These are phyloP conservation scores for Oreochromis tanganicae DNA, from an alignment of 2,113 vertebrate species.

Conservation along the genomic window DNA sequence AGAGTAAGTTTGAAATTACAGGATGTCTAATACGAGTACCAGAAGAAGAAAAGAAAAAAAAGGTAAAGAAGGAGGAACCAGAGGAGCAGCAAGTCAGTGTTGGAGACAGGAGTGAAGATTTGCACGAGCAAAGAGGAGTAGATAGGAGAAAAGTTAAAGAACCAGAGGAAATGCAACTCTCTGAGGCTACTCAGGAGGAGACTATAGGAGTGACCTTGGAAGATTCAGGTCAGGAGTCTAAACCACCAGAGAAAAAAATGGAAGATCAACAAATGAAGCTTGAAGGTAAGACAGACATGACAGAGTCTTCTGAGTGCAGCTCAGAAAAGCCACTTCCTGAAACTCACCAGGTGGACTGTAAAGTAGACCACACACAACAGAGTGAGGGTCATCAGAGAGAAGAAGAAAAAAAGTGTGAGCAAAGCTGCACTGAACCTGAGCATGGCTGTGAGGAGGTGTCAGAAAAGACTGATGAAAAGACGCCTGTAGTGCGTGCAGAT, in stretches of 20 bases:
- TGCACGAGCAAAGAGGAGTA: neutral
- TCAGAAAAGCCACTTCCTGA: neutral
- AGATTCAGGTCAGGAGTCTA: neutral
- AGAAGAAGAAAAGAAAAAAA: slow-evolving; percentile 29
- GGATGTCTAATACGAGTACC: slow-evolving; percentile 58
- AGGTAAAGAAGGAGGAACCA: neutral
- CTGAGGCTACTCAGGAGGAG: neutral
- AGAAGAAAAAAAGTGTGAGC: neutral
- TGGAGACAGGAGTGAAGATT: neutral
- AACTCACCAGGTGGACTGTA: neutral
- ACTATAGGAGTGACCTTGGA: neutral
- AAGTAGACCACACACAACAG: neutral
- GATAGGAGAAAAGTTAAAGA: neutral
- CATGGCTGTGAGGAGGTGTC: neutral
- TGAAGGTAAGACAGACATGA: neutral
- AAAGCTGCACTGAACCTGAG: neutral
- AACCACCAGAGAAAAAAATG: neutral
- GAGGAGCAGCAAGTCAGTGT: neutral
- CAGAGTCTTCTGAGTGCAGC: neutral
- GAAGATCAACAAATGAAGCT: neutral
- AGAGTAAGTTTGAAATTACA: slow-evolving; percentile 70
- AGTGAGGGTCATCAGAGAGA: neutral
- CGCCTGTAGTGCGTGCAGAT: neutral
- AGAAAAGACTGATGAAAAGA: neutral
- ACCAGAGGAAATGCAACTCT: neutral